Evolutionary conservation across 2,888 invertebrate genomes (phyloP), one percentile per base, ranked within the genome.

Genomic region (Ectemnius continuus): DNA sequence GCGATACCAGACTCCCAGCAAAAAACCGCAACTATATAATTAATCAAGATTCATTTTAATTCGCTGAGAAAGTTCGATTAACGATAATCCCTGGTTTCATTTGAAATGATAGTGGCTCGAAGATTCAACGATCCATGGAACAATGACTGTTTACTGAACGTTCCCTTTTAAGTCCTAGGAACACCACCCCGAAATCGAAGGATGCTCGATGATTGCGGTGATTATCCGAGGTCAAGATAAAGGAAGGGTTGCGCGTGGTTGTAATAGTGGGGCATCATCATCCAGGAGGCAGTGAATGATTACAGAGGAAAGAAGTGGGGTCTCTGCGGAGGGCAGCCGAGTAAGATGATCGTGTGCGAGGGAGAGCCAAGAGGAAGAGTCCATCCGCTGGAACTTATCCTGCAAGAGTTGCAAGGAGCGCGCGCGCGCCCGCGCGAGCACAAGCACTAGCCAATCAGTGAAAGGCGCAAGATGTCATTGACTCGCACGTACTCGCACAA

Each of bases 351-450:
- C 73, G 57, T 57, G 61, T 60, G 62, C 18, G 46, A 75, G 16
- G 61, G 61, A 74, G 75, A 76, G 36, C 28, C 57, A 65, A 78
- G 70, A 83, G 83, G 83, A 83, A 83, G 81, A 63, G 65, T 74
- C 71, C 84, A 84, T 83, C 82, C 78, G 82, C 67, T 76, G 71
- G 8, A 78, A 75, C 71, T 84, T 75, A 80, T 83, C 69, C 76
- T 70, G 60, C 68, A 75, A 70, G 36, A 36, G 36, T 70, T 75
- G 73, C 69, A 62, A 36, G 36, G 36, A 36, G 11, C 36, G 5
- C 8, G 36, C 36, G 28, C 28, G 3, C 28, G 2, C 60, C 46
- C 64, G 74, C 75, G 74, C 73, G 72, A 23, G 23, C 3, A 3
- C 71, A 71, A 69, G 61, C 23, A 58, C 63, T 36, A 62, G 67